A percentile compares a stretch with the other conserved stretches of the same genome.
Evolutionary conservation across 2,113 vertebrate genomes (phyloP).

Genomic region (Hystrix cristata): DNA sequence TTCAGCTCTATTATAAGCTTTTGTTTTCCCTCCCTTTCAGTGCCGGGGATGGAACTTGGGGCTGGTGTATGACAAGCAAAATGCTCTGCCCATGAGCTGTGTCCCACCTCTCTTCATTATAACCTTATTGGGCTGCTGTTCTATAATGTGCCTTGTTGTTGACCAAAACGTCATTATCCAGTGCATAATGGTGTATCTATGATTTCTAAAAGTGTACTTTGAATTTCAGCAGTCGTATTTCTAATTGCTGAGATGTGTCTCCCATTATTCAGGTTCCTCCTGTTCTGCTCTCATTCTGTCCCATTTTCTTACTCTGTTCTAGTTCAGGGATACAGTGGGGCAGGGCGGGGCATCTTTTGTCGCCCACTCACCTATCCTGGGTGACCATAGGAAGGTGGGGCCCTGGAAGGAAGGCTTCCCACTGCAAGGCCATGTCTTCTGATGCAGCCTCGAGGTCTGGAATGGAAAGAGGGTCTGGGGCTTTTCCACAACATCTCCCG

Average conservation of each 20-base stretch:
- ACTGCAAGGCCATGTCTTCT: fast-evolving
- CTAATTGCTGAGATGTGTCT: too few species aligned
- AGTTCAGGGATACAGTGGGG: not conserved
- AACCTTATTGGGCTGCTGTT: not conserved
- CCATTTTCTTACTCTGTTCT: not conserved
- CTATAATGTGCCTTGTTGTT: not conserved
- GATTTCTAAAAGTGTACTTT: not conserved
- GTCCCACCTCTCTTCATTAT: not conserved
- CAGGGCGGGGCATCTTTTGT: not conserved
- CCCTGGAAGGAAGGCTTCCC: not conserved
- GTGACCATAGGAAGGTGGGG: not conserved
- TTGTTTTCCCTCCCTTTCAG: not conserved
- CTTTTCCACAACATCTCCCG: not conserved
- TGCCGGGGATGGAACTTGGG: not conserved
- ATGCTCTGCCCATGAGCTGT: not conserved
- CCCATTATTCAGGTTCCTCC: not conserved
- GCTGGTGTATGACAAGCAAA: not conserved
- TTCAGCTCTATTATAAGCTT: not conserved
- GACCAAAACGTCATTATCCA: not conserved
- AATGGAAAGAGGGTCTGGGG: not conserved
- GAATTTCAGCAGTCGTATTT: not conserved
- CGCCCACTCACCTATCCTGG: not conserved
- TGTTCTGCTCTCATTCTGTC: not conserved
- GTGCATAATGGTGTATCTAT: not conserved
- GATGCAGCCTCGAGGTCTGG: not conserved